A percentile compares a stretch with the other conserved stretches of the same genome.
Evolutionary conservation across 2,888 invertebrate genomes (phyloP).

Genomic region (Ypsolopha scabrella): DNA sequence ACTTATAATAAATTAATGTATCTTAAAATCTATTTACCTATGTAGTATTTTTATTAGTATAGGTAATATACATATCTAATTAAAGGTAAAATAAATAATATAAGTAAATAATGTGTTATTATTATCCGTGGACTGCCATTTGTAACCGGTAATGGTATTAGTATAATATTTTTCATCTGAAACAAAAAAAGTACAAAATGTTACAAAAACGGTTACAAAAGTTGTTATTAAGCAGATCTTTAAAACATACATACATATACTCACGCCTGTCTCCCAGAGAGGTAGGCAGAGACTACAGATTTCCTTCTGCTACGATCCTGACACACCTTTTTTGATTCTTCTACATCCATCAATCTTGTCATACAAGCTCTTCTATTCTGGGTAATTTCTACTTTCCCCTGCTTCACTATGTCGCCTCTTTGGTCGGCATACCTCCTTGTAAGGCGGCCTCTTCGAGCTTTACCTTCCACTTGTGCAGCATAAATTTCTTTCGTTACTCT

Average conservation of each 20-base stretch:
- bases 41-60: background rate
- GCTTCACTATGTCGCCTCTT: too few species aligned
- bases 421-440: too few species aligned
- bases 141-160: constrained; percentile 24
- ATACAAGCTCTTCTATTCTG: too few species aligned
- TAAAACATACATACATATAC: background rate
- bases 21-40: background rate
- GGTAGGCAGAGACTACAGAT: too few species aligned
- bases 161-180: constrained; percentile 45
- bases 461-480: too few species aligned
- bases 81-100: background rate
- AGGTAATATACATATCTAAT: background rate
- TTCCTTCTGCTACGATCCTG: too few species aligned
- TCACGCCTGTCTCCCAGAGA: too few species aligned
- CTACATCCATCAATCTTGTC: too few species aligned
- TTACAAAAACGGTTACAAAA: background rate
- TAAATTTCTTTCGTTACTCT: too few species aligned
- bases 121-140: background rate
- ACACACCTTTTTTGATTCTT: too few species aligned
- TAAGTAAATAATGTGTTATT: background rate
- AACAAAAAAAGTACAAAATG: constrained; percentile 17
- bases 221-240: background rate
- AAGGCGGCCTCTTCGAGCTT: too few species aligned
- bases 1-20: background rate
- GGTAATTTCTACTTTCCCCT: too few species aligned